phyloP scores from a whole-genome alignment of 1,140 invertebrate genomes.

The Penaeus chinensis region DNA sequence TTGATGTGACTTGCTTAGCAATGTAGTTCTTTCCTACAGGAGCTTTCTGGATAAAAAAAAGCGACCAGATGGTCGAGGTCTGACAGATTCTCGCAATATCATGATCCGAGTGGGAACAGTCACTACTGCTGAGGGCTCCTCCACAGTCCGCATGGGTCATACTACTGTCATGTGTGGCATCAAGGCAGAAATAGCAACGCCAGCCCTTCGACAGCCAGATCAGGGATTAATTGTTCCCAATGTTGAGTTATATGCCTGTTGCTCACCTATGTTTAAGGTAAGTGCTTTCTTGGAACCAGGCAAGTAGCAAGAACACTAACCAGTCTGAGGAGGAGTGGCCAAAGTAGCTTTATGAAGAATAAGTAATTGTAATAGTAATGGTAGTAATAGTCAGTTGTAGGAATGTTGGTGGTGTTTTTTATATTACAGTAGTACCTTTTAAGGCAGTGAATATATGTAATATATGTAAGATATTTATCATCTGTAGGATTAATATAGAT shows the following conservation, averaged over 20 bases:
- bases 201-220: conserved; percentile 52
- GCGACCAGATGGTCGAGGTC: conserved; percentile 57
- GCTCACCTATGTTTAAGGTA: conserved; percentile 58
- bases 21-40: conserved; percentile 27
- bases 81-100: conserved; percentile 45
- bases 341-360: too few relatives aligned
- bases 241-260: conserved; percentile 62
- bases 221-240: conserved; percentile 60
- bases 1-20: background rate
- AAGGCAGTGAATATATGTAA: too few relatives aligned
- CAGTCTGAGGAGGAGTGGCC: too few relatives aligned
- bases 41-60: conserved; percentile 54
- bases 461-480: too few relatives aligned
- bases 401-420: too few relatives aligned
- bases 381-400: too few relatives aligned
- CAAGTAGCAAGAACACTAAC: too few relatives aligned
- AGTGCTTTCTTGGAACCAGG: background rate
- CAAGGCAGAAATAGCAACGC: conserved; percentile 61
- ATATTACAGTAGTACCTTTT: too few relatives aligned
- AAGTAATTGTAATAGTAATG: too few relatives aligned
- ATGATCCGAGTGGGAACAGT: conserved; percentile 56
- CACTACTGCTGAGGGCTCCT: conserved; percentile 57
- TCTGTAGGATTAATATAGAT: background rate
- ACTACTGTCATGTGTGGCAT: conserved; percentile 68
- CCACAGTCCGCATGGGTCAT: conserved; percentile 61